phyloP scores from a whole-genome alignment of 2,113 vertebrate genomes.

The Sakesphorus luctuosus region DNA sequence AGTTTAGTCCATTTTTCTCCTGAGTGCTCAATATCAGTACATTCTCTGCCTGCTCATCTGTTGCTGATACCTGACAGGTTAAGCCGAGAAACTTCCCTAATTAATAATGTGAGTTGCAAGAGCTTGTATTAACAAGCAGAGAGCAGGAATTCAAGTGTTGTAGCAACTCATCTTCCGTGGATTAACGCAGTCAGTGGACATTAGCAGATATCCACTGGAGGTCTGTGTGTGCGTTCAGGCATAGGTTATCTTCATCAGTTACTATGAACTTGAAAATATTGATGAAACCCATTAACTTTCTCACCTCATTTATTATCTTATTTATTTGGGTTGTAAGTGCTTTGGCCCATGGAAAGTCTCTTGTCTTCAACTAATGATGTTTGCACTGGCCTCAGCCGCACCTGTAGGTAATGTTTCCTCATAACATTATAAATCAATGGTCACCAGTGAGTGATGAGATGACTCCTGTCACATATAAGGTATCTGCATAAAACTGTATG shows the following conservation, averaged over 20 bases:
- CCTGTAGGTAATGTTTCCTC: background rate
- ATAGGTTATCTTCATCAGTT: background rate
- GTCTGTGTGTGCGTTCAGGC: background rate
- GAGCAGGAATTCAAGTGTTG: background rate
- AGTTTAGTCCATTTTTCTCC: background rate
- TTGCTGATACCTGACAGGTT: background rate
- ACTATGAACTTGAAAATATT: background rate
- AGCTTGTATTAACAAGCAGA: background rate
- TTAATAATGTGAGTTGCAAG: background rate
- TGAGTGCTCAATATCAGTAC: background rate
- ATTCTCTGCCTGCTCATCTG: background rate
- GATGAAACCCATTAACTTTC: background rate
- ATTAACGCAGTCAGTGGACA: accelerated
- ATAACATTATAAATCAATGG: background rate
- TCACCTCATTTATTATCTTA: background rate
- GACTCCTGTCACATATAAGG: background rate
- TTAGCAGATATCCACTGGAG: background rate
- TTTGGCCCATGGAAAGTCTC: background rate
- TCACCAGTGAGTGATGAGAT: background rate
- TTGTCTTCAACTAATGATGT: background rate
- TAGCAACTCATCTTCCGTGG: background rate
- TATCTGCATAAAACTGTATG: background rate
- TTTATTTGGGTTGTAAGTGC: background rate
- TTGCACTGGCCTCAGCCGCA: background rate
- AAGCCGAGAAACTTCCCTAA: background rate